A percentile compares a stretch with the other conserved stretches of the same genome.
These are phyloP conservation scores for Holacanthus passer DNA, from an alignment of 2,113 vertebrate species.

Conservation along the genomic window DNA sequence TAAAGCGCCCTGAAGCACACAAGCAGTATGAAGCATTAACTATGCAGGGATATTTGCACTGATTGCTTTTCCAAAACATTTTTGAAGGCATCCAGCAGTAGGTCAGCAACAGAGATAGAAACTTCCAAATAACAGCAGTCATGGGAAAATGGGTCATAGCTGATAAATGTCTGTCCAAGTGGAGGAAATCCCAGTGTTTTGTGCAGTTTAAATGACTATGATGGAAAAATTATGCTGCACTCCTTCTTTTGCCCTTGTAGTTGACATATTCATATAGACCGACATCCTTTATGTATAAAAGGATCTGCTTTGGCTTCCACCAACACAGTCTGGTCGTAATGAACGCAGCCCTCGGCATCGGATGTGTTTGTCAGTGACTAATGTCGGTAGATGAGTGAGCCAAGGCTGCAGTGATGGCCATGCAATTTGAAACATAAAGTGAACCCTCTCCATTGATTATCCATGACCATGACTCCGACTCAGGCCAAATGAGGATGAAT, in stretches of 20 bases:
- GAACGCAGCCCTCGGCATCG: not conserved
- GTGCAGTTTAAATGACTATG: not conserved
- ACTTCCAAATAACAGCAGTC: not conserved
- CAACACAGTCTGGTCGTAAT: not conserved
- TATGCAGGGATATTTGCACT: not conserved
- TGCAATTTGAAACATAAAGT: not conserved
- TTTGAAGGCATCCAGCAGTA: not conserved
- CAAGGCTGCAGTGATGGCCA: conserved; percentile 17
- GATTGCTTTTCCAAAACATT: not conserved
- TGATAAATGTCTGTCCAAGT: conserved; percentile 3
- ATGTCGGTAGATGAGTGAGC: conserved; percentile 14
- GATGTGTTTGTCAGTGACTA: conserved; percentile 20
- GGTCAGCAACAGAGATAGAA: not conserved
- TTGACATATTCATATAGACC: not conserved
- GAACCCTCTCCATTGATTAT: not conserved
- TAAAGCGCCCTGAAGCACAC: not conserved
- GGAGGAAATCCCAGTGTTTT: not conserved
- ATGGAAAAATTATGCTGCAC: not conserved
- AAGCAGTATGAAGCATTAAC: not conserved
- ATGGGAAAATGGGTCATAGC: not conserved
- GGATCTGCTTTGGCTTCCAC: not conserved
- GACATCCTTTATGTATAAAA: not conserved
- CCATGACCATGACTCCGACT: not conserved
- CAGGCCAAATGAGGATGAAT: not conserved
- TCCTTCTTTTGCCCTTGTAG: not conserved